Evolutionary conservation across 30 jellyfish, hydroid and myxozoan species (phyloP), one percentile per base, ranked within the genome.

Genomic region (Phacellophora camtschatica): DNA sequence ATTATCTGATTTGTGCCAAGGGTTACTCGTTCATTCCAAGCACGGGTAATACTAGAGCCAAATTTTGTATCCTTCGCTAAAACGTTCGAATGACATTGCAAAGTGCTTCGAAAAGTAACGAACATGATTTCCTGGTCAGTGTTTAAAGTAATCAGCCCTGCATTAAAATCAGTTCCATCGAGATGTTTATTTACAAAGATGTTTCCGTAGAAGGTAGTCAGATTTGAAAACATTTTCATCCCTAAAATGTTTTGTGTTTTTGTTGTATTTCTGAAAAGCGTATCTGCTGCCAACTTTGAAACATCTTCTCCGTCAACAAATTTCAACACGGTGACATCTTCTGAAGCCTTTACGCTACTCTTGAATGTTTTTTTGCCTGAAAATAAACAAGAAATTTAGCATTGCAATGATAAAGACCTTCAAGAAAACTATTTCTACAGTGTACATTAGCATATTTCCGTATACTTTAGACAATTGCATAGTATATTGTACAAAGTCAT

Each of bases 191-290:
- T 28, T 0, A 64, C 54, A 3, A 37, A 2, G 23, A 89, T 2
- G 56, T 49, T 43, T 15, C 34, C 43, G 12, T 66, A 25, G 28
- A 75, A 35, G 0, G 10, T 27, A 23, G 88, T 28, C 11, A 24
- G 50, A 10, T 49, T 42, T 0, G 11, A 22, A 43, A 89, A 81
- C 5, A 77, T 70, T 35, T 81, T 82, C 25, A 3, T 54, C 4
- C 97, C 97, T n/a, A 70, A n/a, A 9, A 89, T 63, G 3, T 5
- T 23, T 39, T 87, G 96, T 5, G 35, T 32, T 32, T 5, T n/a
- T 0, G 78, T 1, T 10, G 41, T 35, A 46, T n/a, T 29, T 11
- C 30, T 20, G 15, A 77, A 58, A 5, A 77, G 35, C 5, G 96
- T 76, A 31, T 63, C 83, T 37, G 30, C 36, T 0, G 4, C 20